Percentiles rank a stretch among this genome's conserved stretches.
Conservation (phyloP, 2,113 vertebrate genomes). For the Cinclus mexicanus region DNA sequence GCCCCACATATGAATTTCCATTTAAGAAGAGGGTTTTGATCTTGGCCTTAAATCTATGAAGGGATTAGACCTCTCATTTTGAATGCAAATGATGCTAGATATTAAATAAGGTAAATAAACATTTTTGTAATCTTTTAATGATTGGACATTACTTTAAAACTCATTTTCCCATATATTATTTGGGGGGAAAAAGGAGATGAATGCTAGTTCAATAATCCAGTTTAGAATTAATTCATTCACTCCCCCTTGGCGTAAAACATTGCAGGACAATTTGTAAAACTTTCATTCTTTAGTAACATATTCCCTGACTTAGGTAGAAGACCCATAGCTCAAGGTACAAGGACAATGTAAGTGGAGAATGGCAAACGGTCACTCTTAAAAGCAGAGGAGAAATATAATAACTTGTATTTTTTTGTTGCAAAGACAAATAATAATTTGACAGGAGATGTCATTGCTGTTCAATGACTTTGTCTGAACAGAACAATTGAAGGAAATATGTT, state of each 20-base stretch:
- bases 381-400: not conserved
- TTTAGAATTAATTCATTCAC: not conserved
- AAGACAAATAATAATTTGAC: constrained; percentile 49
- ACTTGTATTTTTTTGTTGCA: constrained; percentile 16
- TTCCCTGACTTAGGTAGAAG: not conserved
- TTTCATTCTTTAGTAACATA: not conserved
- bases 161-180: not conserved
- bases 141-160: not conserved
- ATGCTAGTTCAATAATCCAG: not conserved
- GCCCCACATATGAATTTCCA: not conserved
- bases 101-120: not conserved
- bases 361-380: not conserved
- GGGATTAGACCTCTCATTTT: not conserved
- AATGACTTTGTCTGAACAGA: constrained; percentile 45
- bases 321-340: not conserved
- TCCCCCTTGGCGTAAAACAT: not conserved
- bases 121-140: not conserved
- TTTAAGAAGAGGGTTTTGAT: not conserved
- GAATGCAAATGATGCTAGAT: not conserved
- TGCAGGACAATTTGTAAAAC: not conserved
- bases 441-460: constrained; percentile 56
- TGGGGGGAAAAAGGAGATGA: not conserved
- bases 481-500: constrained; percentile 63
- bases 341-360: not conserved
- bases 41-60: not conserved